Base-by-base conservation (phyloP, 2,797 vertebrate genomes). In the Decapterus maruadsi region DNA sequence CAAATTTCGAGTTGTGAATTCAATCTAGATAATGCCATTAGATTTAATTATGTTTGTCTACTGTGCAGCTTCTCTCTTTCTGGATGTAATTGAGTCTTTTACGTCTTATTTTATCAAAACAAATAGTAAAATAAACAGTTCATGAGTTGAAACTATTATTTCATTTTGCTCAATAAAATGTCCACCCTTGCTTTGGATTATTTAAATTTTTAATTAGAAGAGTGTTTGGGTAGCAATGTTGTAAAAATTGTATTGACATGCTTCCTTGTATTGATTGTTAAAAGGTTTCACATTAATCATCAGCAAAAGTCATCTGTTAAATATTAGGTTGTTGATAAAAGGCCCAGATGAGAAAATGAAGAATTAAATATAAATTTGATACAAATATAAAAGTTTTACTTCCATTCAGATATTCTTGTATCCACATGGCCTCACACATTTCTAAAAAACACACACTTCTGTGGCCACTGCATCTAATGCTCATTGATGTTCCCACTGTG, bases 401-500 rank as follows among this genome's bases (percentile, higher is more conserved):
- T 64, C 19, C 40, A 48, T 59, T 31, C 6, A 65, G 8, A 54
- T 56, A 36, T 62, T 51, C 46, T 67, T 45, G 59, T 67, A 58
- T 20, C 38, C 38, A 60, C 43, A 17, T 58, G 31, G 31, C 31
- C 31, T 34, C 31, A 34, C 31, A 34, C 31, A 34, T 4, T 4
- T 34, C 31, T n/a, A 12, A 63, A 1, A 46, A 63, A 70, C 51
- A 16, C 38, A 10, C 56, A 26, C 26, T 42, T 53, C 13, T 48
- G 0, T 38, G n/a, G 45, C 13, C 34, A 31, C 50, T 42, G 5
- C 58, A 55, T 34, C 22, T 50, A 17, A 34, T 38, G 43, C 38
- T 54, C 20, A 26, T 26, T 20, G 58, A 3, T 64, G 72, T 50
- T 73, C 17, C 65, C 54, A 19, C n/a, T 61, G 53, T 48, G 73